Base-by-base conservation (phyloP, 2,113 vertebrate species). In the Notothenia rossii region DNA sequence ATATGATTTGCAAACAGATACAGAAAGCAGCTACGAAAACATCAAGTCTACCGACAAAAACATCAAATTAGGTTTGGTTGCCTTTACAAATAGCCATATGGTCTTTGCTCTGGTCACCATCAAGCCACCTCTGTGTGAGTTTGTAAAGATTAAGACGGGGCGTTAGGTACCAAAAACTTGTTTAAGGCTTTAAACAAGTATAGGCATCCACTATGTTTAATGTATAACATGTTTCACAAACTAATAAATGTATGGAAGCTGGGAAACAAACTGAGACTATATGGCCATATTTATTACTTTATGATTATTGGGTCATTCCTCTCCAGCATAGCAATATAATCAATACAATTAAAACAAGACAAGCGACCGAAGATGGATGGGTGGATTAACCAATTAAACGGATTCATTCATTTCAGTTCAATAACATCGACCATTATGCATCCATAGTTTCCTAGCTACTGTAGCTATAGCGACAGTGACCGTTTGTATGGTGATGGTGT, bases 361-460 rank as follows among this genome's bases (percentile, higher is more conserved):
- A 66, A n/a, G 25, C 10, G 2, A 25, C 22, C 12, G 15, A 22
- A 50, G 11, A 33, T 48, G 12, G 12, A 64, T 46, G 10, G n/a
- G 14, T 64, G 20, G 36, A 64, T 64, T 46, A 15, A 64, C 43
- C 11, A 64, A 64, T 64, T 46, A 46, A 63, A 46, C 22, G 14
- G 6, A 63, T 46, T 63, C 17, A 62, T 43, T n/a, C 5, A 46
- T 46, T 46, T 46, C 45, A 3, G n/a, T 46, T 43, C 3, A 63
- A 46, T 46, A 4, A 46, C 43, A 20, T 18, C 10, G 33, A 40
- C 15, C 17, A 11, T 61, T 40, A 61, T 61, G 17, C 40, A 3
- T 22, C 1, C 11, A 64, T 46, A 3, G n/a, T 43, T 13, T 9
- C 43, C 43, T n/a, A 20, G 40, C 60, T 64, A 14, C 43, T 48